Conservation (phyloP, 2,113 vertebrate species). For the Cyprinodon tularosa region DNA sequence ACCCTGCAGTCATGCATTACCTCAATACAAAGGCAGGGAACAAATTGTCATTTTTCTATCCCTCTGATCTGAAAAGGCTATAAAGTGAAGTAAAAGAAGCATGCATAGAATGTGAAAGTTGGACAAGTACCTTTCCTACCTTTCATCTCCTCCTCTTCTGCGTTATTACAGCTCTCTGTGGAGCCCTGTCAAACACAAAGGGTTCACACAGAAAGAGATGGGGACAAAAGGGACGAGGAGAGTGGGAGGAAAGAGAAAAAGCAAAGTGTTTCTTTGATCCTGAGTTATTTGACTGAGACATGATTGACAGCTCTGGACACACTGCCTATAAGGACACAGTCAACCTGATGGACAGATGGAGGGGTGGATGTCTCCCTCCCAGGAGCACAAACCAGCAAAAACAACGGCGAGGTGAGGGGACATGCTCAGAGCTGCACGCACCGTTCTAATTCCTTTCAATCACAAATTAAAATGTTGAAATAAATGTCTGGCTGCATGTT, state of each 20-base stretch:
- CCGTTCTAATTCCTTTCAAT: no score
- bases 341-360: slow-evolving; percentile 48
- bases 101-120: slow-evolving; percentile 74
- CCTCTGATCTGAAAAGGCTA: slow-evolving; percentile 6
- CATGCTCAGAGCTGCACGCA: slow-evolving; percentile 40
- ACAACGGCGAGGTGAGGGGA: slow-evolving; percentile 38
- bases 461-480: slow-evolving; percentile 1
- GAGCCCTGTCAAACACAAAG: slow-evolving; percentile 84
- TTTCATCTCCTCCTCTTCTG: slow-evolving; percentile 98
- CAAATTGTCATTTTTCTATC: not conserved
- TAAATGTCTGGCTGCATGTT: not conserved
- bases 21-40: not conserved
- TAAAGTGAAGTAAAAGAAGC: slow-evolving; percentile 41
- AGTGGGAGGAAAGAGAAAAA: not conserved
- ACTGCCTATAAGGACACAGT: slow-evolving; percentile 32
- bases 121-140: slow-evolving; percentile 88
- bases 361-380: slow-evolving; percentile 49
- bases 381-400: slow-evolving; percentile 79
- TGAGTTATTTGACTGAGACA: slow-evolving; percentile 6
- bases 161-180: slow-evolving; percentile 97
- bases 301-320: slow-evolving; percentile 13
- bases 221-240: not conserved
- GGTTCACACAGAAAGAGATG: slow-evolving; percentile 10
- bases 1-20: slow-evolving; percentile 3
- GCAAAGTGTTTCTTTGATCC: slow-evolving; percentile 12